Conservation (phyloP, 2,888 invertebrate genomes). For the Hedychridium roseum region DNA sequence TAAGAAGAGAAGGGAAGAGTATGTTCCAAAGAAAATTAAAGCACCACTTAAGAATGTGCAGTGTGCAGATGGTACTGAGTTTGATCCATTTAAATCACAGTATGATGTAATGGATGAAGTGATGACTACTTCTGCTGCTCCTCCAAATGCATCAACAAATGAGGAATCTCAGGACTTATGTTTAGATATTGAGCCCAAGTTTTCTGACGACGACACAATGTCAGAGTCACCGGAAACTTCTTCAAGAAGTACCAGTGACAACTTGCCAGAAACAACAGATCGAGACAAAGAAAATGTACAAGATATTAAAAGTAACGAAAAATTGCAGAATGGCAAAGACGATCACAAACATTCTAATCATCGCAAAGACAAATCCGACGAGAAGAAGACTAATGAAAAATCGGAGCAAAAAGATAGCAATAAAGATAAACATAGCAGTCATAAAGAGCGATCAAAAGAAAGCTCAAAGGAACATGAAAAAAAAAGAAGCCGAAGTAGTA, state of each 20-base stretch:
- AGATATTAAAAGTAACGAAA: conserved; percentile 10
- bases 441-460: conserved; percentile 2
- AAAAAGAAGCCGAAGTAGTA: conserved; percentile 13
- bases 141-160: conserved; percentile 12
- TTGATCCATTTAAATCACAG: conserved; percentile 60
- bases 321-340: neutral
- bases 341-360: conserved; percentile 8
- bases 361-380: conserved; percentile 14
- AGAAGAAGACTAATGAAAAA: conserved; percentile 21
- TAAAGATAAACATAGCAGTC: conserved; percentile 10
- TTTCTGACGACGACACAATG: conserved; percentile 53
- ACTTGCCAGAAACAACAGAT: no score
- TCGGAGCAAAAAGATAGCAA: conserved; percentile 17
- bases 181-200: conserved; percentile 48
- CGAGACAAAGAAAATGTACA: conserved; percentile 15
- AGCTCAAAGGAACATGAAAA: conserved; percentile 5
- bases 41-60: conserved; percentile 49
- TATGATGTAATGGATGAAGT: conserved; percentile 64
- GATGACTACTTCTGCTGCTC: conserved; percentile 37
- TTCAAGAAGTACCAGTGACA: no score
- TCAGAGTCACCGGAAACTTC: neutral
- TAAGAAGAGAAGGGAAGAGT: conserved; percentile 59
- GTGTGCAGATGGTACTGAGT: conserved; percentile 48
- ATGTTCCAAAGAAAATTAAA: conserved; percentile 59
- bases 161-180: conserved; percentile 42